Conservation (phyloP, 2,797 vertebrate species). For the Siniperca scherzeri region DNA sequence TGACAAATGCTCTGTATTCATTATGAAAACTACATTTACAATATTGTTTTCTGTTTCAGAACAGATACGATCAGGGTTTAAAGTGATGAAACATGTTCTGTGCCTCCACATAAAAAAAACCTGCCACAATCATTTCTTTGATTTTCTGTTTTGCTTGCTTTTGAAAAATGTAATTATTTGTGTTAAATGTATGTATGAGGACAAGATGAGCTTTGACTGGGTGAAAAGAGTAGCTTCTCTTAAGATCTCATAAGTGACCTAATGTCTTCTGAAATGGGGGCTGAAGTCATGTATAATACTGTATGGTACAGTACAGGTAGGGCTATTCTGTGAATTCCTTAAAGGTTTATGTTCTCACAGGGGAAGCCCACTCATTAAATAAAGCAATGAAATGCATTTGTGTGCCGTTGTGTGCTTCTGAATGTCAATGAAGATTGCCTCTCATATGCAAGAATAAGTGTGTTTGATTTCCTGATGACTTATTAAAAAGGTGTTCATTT, state of each 20-base stretch:
- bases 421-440: background rate
- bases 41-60: slow-evolving; percentile 27
- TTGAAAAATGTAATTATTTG: background rate
- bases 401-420: slow-evolving; percentile 18
- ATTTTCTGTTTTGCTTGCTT: slow-evolving; percentile 28
- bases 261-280: slow-evolving; percentile 17
- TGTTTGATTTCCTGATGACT: background rate
- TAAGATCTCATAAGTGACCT: slow-evolving; percentile 49
- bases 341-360: slow-evolving; percentile 8
- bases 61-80: slow-evolving; percentile 8
- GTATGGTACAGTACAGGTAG: background rate
- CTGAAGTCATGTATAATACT: background rate
- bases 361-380: slow-evolving; percentile 8
- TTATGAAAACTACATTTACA: slow-evolving; percentile 22
- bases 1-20: slow-evolving; percentile 1
- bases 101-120: slow-evolving; percentile 62
- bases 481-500: background rate
- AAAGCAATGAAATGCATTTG: slow-evolving; percentile 30
- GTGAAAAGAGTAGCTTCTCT: slow-evolving; percentile 21
- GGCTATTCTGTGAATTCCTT: slow-evolving; percentile 1
- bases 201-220: slow-evolving; percentile 1
- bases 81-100: slow-evolving; percentile 44
- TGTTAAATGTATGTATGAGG: slow-evolving; percentile 13
- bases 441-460: background rate
- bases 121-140: background rate